Conservation (phyloP, 2,888 invertebrate species). For the Microchrysa polita region DNA sequence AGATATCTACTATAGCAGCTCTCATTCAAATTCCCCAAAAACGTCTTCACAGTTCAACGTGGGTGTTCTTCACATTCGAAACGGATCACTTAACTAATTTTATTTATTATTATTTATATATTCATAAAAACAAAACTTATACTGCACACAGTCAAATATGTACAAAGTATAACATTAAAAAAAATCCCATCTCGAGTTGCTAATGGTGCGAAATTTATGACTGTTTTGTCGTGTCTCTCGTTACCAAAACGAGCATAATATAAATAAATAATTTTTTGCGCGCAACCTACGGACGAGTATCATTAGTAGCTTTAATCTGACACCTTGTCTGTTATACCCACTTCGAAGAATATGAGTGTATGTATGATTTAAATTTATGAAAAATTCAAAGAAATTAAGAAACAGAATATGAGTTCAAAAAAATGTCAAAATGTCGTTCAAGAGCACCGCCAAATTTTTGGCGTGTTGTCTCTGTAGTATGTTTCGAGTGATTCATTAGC, state of each 20-base stretch:
- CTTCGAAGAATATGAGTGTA: too few relatives aligned
- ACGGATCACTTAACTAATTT: too few relatives aligned
- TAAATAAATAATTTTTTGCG: conserved; percentile 7
- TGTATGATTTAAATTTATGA: too few relatives aligned
- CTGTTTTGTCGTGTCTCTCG: not conserved
- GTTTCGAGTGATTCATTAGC: too few relatives aligned
- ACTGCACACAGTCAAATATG: not conserved
- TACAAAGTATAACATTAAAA: too few relatives aligned
- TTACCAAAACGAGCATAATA: not conserved
- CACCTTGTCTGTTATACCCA: not conserved
- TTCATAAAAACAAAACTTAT: not conserved
- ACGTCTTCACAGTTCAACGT: not conserved
- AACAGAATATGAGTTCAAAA: too few relatives aligned
- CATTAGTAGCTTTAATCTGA: conserved; percentile 1
- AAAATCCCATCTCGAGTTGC: not conserved
- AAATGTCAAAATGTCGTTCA: too few relatives aligned
- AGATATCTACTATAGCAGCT: too few relatives aligned
- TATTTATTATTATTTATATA: not conserved
- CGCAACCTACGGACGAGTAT: not conserved
- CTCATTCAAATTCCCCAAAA: not conserved
- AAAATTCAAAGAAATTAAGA: too few relatives aligned
- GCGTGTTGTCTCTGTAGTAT: too few relatives aligned
- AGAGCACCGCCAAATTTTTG: too few relatives aligned
- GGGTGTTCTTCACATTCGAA: not conserved
- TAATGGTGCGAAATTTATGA: conserved; percentile 9